These are phyloP conservation scores for Ceramica pisi DNA, from an alignment of 2,888 invertebrate genomes.

Conservation along the genomic window DNA sequence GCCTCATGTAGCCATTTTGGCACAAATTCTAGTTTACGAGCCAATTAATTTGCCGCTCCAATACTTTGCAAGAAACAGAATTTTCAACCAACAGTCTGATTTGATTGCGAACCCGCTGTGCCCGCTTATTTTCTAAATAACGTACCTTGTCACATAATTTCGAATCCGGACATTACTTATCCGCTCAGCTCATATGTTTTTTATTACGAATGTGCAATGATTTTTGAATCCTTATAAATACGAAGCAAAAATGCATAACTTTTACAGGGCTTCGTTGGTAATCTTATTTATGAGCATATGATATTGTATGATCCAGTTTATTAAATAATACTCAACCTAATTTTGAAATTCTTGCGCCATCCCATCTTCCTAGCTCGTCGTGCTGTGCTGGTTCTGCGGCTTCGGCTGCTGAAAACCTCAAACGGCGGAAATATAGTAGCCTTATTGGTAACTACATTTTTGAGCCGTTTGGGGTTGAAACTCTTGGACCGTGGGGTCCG, in stretches of 20 bases:
- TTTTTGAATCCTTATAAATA: constrained; percentile 46
- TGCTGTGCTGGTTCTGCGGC: no score
- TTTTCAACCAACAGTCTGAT: constrained; percentile 10
- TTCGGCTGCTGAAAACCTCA: no score
- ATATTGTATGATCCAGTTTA: not conserved
- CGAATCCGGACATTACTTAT: not conserved
- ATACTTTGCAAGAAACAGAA: constrained; percentile 42
- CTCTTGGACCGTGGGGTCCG: no score
- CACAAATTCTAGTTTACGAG: constrained; percentile 53
- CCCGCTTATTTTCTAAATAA: constrained; percentile 15
- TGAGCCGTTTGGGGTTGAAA: no score
- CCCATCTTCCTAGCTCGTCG: no score
- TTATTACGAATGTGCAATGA: constrained; percentile 15
- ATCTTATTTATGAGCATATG: constrained; percentile 31
- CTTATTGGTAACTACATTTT: no score
- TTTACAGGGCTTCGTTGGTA: constrained; percentile 40
- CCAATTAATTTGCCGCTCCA: constrained; percentile 47
- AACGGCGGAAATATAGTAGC: no score
- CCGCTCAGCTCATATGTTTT: not conserved
- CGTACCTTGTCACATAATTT: not conserved
- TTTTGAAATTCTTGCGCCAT: no score
- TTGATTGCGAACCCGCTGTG: constrained; percentile 13
- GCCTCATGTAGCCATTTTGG: constrained; percentile 44
- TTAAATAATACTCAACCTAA: not conserved
- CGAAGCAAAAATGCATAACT: constrained; percentile 41